phyloP scores from a whole-genome alignment of 1,140 invertebrate genomes.

The Zaprionus lachaisei region DNA sequence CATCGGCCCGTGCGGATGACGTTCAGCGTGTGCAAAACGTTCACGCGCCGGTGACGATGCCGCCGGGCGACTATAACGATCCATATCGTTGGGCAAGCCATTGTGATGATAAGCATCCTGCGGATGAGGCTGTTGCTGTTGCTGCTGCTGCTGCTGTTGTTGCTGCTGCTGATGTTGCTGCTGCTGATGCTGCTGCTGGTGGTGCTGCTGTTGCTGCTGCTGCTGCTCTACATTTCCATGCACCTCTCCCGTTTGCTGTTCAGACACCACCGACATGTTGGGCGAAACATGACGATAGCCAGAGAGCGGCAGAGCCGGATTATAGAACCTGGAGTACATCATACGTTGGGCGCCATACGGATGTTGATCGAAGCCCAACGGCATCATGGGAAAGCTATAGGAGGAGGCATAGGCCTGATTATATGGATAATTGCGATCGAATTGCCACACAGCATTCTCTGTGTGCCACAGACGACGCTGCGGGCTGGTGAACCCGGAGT shows the following conservation, averaged over 20 bases:
- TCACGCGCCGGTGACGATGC: conserved; percentile 32
- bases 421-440: conserved; percentile 72
- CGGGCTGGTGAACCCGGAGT: conserved; percentile 48
- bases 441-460: conserved; percentile 70
- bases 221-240: conserved; percentile 31
- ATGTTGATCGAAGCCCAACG: conserved; percentile 59
- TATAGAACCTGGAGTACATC: conserved; percentile 63
- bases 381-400: conserved; percentile 66
- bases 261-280: conserved; percentile 12
- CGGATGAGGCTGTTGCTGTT: neutral
- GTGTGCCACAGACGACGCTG: conserved; percentile 69
- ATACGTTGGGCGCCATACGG: conserved; percentile 55
- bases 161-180: conserved; percentile 19
- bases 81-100: conserved; percentile 13
- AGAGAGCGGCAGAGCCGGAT: conserved; percentile 33
- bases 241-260: conserved; percentile 30
- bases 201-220: conserved; percentile 17
- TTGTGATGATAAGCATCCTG: conserved; percentile 25
- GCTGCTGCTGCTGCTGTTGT: conserved; percentile 17
- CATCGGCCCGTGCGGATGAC: conserved; percentile 14
- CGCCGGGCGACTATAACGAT: conserved; percentile 21
- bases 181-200: conserved; percentile 16
- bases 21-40: conserved; percentile 32
- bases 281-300: conserved; percentile 45
- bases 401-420: conserved; percentile 61